These are phyloP conservation scores for Ophion slaviceki DNA, from an alignment of 2,888 invertebrate genomes.

Conservation along the genomic window DNA sequence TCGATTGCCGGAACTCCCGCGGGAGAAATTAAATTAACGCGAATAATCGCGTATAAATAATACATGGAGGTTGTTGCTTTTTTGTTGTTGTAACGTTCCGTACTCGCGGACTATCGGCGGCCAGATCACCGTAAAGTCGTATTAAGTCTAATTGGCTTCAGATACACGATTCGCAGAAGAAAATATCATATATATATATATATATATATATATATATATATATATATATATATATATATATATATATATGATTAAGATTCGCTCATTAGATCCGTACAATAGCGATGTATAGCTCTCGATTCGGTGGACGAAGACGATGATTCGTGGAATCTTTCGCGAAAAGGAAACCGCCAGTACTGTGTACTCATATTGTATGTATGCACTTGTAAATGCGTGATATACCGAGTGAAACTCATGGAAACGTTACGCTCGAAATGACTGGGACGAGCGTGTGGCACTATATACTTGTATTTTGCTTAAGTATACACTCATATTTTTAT, in stretches of 20 bases:
- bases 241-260: conserved; percentile 60
- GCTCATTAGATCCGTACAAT: conserved; percentile 59
- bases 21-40: not conserved
- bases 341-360: conserved; percentile 32
- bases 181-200: conserved; percentile 34
- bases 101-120: conserved; percentile 25
- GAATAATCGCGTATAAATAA: conserved; percentile 17
- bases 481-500: conserved; percentile 60
- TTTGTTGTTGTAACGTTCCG: conserved; percentile 1
- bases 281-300: conserved; percentile 54
- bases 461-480: conserved; percentile 60
- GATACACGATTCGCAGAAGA: conserved; percentile 55
- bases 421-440: conserved; percentile 72
- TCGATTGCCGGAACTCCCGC: not conserved
- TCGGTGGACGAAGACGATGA: conserved; percentile 60
- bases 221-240: not conserved
- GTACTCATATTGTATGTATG: not conserved
- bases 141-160: conserved; percentile 60
- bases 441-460: conserved; percentile 63
- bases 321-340: conserved; percentile 53
- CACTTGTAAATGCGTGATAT: conserved; percentile 23
- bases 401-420: conserved; percentile 71
- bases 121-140: conserved; percentile 53
- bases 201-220: not conserved
- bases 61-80: not conserved